Evolutionary conservation across 2,113 vertebrate species (phyloP).

Genomic region (Fulmarus glacialis): DNA sequence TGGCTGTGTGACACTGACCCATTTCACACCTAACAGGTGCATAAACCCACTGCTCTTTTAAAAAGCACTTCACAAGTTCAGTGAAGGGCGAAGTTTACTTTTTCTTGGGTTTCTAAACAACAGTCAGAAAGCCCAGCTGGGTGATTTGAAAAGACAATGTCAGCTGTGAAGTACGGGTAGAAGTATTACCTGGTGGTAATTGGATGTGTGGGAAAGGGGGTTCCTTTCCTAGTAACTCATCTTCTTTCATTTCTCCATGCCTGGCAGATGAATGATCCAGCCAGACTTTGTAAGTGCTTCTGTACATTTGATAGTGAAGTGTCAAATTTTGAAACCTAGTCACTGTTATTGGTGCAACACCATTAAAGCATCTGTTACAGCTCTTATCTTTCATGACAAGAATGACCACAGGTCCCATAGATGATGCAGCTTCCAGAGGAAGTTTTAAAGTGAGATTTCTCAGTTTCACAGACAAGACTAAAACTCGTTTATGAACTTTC

Average conservation of each 20-base stretch:
- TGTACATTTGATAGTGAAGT: not conserved
- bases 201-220: not conserved
- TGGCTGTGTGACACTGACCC: not conserved
- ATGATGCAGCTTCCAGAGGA: not conserved
- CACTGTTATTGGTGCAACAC: not conserved
- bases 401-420: not conserved
- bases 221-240: conserved; percentile 1
- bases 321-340: not conserved
- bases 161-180: not conserved
- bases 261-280: conserved; percentile 9
- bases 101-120: conserved; percentile 23
- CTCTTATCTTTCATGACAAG: not conserved
- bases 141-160: not conserved
- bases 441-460: not conserved
- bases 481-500: not conserved
- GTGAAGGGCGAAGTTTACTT: conserved; percentile 34
- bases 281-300: not conserved
- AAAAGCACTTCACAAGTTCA: conserved; percentile 3
- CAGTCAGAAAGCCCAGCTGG: not conserved
- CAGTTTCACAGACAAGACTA: not conserved
- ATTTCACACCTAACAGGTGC: not conserved
- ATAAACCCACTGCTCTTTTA: not conserved
- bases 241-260: not conserved
- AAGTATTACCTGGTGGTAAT: not conserved
- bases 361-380: not conserved